Evolutionary conservation across 1,140 invertebrate genomes (phyloP).

Genomic region (Philaenus spumarius): DNA sequence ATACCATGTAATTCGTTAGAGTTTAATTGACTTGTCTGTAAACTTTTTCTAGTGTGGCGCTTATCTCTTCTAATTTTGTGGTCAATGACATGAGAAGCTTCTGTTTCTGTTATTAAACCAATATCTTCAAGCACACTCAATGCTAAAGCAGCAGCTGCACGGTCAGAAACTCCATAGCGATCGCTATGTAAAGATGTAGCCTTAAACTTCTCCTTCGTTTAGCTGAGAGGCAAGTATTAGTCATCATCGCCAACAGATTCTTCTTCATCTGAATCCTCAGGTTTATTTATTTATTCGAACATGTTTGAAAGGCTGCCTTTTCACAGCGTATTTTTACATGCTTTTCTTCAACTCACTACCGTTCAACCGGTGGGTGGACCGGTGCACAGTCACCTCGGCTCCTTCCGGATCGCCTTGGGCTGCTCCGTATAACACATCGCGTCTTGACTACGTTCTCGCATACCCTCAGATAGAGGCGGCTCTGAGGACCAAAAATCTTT

Average conservation of each 20-base stretch:
- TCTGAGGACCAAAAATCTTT: too few species aligned
- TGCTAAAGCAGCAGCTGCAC: slow-evolving; percentile 31
- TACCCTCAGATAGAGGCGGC: too few species aligned
- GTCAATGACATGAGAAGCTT: slow-evolving; percentile 27
- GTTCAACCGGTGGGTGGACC: too few species aligned
- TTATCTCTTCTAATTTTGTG: slow-evolving; percentile 32
- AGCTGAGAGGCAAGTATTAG: background rate
- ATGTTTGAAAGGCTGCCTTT: too few species aligned
- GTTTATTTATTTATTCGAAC: too few species aligned
- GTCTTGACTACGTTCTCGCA: too few species aligned
- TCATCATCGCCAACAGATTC: background rate
- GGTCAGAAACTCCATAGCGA: slow-evolving; percentile 32
- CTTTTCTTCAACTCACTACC: too few species aligned
- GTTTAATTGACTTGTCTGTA: slow-evolving; percentile 1
- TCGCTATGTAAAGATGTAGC: slow-evolving; percentile 22
- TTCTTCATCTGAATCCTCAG: too few species aligned
- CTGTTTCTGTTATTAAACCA: slow-evolving; percentile 16
- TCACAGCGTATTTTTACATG: too few species aligned
- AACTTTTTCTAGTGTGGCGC: slow-evolving; percentile 24
- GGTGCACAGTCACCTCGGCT: too few species aligned
- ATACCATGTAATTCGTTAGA: background rate
- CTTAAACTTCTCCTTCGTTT: background rate
- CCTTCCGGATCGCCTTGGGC: too few species aligned
- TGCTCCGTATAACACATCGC: too few species aligned
- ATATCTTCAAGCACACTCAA: slow-evolving; percentile 30